Conservation (phyloP, 2,797 vertebrate species). For the Pelobates cultripes region DNA sequence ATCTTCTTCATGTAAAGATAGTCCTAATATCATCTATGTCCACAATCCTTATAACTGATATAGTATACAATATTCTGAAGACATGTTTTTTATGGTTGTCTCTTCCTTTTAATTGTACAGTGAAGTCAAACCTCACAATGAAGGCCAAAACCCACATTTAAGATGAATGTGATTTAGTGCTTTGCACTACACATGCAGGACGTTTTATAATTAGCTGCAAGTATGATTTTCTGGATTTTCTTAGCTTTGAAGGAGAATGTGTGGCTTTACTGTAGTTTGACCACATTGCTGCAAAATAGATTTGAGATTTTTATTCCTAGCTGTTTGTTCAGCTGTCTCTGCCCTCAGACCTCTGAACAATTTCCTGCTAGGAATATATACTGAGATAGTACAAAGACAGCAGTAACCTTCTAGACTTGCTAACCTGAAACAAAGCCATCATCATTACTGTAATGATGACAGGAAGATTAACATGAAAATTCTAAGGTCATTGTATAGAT, state of each 20-base stretch:
- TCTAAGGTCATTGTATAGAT: neutral
- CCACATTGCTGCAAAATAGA: slow-evolving; percentile 48
- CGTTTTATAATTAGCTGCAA: slow-evolving; percentile 31
- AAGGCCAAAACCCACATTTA: neutral
- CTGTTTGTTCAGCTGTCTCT: slow-evolving; percentile 46
- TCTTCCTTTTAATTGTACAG: neutral
- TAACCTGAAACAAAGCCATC: neutral
- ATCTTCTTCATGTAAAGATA: no score
- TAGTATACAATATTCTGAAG: neutral
- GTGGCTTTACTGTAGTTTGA: slow-evolving; percentile 38
- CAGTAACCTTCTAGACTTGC: slow-evolving; percentile 10
- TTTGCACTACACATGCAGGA: slow-evolving; percentile 6
- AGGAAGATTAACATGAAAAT: neutral
- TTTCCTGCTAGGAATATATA: slow-evolving; percentile 48
- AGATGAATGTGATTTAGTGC: slow-evolving; percentile 35
- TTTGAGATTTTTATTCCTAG: slow-evolving; percentile 38
- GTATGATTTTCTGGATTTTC: slow-evolving; percentile 34
- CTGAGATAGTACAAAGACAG: slow-evolving; percentile 1
- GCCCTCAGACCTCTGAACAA: slow-evolving; percentile 16
- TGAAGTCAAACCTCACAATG: neutral
- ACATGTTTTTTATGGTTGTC: slow-evolving; percentile 2
- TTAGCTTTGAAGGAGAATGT: slow-evolving; percentile 44
- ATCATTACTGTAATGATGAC: slow-evolving; percentile 8
- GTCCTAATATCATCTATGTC: no score
- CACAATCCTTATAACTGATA: neutral